phyloP scores from a whole-genome alignment of 2,797 vertebrate genomes.

The Lepilemur septentrionalis region DNA sequence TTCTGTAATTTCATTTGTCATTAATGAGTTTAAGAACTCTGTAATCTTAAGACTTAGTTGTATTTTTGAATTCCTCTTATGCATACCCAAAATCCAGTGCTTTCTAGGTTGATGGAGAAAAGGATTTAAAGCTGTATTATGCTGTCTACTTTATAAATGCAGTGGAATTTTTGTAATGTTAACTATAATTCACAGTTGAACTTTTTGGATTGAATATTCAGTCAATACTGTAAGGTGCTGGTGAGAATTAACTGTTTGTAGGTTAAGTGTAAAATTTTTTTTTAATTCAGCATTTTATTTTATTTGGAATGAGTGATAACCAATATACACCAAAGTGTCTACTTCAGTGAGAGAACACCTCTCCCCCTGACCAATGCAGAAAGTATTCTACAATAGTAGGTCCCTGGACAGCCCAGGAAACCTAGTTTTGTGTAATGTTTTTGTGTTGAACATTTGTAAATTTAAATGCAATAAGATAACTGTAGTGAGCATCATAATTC shows the following conservation, averaged over 20 bases:
- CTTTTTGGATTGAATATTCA: neutral
- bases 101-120: constrained; percentile 1
- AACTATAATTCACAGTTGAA: neutral
- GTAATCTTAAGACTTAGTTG: neutral
- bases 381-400: neutral
- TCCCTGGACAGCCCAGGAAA: neutral
- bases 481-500: neutral
- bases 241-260: neutral
- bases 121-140: neutral
- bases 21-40: neutral
- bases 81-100: neutral
- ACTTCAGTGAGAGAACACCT: neutral
- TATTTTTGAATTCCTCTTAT: neutral
- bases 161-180: neutral
- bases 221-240: neutral
- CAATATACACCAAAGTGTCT: neutral
- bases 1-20: neutral
- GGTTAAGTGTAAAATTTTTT: neutral
- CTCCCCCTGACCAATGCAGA: neutral
- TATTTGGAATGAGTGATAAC: constrained; percentile 4
- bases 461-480: constrained; percentile 15
- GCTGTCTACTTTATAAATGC: constrained; percentile 4
- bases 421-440: neutral
- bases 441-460: neutral
- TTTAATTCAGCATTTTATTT: neutral